A percentile compares a stretch with the other conserved stretches of the same genome.
phyloP scores from a whole-genome alignment of 2,888 invertebrate genomes.

The Aethes cnicana region DNA sequence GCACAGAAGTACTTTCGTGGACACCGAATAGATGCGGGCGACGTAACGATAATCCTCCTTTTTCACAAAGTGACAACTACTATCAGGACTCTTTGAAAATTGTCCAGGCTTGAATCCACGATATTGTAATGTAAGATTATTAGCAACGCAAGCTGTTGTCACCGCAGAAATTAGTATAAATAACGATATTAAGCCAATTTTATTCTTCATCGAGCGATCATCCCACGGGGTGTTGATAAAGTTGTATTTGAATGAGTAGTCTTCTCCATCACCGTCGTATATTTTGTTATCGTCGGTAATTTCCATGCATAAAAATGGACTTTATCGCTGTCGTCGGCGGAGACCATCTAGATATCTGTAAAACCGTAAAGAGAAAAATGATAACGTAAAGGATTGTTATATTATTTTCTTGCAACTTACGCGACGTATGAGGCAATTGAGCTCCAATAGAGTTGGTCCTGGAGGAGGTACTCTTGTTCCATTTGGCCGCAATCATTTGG shows the following conservation, averaged over 20 bases:
- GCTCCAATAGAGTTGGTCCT: slow-evolving; percentile 22
- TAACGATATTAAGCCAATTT: slow-evolving; percentile 55
- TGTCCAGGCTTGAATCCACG: slow-evolving; percentile 38
- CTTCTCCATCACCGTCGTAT: slow-evolving; percentile 43
- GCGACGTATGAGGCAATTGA: slow-evolving; percentile 22
- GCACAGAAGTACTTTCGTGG: slow-evolving; percentile 59
- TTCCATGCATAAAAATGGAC: slow-evolving; percentile 33
- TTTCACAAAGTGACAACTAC: slow-evolving; percentile 58
- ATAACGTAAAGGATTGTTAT: background rate
- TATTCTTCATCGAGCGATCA: slow-evolving; percentile 59
- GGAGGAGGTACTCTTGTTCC: too few species aligned
- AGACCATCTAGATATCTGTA: slow-evolving; percentile 13
- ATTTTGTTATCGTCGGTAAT: slow-evolving; percentile 51
- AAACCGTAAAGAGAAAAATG: background rate
- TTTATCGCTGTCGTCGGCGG: background rate
- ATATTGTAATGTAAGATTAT: slow-evolving; percentile 60
- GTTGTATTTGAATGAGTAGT: slow-evolving; percentile 55
- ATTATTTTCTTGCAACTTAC: slow-evolving; percentile 12
- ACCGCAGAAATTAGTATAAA: slow-evolving; percentile 54
- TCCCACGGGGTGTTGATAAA: slow-evolving; percentile 70
- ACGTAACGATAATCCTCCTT: slow-evolving; percentile 55
- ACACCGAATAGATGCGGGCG: slow-evolving; percentile 60
- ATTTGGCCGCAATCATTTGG: slow-evolving; percentile 30
- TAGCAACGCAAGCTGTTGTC: slow-evolving; percentile 52
- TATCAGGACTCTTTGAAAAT: slow-evolving; percentile 38